Evolutionary conservation across 2,113 vertebrate species (phyloP).

Genomic region (Myotis yumanensis): DNA sequence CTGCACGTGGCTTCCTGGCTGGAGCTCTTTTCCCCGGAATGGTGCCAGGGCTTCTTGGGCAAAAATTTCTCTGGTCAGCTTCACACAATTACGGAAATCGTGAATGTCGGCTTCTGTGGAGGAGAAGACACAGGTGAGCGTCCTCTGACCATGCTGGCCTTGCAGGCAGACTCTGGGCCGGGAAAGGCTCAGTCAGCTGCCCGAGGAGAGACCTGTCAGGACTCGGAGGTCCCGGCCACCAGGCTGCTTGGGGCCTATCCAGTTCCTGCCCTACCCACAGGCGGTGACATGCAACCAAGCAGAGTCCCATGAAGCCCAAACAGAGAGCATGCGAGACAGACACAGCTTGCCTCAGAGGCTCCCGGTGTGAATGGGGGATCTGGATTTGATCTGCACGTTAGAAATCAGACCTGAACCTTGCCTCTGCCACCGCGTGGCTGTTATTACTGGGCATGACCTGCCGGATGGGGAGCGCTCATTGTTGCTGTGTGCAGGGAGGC

Average conservation of each 20-base stretch:
- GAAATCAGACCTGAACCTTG: background rate
- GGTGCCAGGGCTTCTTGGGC: conserved; percentile 92
- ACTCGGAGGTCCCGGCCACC: background rate
- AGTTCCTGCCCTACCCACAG: background rate
- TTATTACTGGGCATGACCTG: background rate
- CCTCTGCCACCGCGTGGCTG: background rate
- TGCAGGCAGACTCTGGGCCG: background rate
- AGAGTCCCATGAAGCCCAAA: background rate
- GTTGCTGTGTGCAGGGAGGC: background rate
- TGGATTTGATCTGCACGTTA: background rate
- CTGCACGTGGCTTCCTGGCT: conserved; percentile 88
- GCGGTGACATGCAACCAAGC: background rate
- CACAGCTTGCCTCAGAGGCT: background rate
- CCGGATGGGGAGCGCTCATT: background rate
- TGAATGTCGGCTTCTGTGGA: conserved; percentile 89
- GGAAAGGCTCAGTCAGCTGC: background rate
- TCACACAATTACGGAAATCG: conserved; percentile 93
- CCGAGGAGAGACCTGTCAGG: background rate
- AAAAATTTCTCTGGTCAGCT: conserved; percentile 93
- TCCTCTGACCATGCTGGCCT: background rate
- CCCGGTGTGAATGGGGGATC: background rate
- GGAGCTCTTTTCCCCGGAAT: conserved; percentile 91
- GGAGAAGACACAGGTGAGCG: conserved; percentile 55
- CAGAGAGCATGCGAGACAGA: background rate
- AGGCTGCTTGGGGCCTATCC: background rate